Base-by-base conservation (phyloP, 2,888 invertebrate species). In the Panzeria rudis region DNA sequence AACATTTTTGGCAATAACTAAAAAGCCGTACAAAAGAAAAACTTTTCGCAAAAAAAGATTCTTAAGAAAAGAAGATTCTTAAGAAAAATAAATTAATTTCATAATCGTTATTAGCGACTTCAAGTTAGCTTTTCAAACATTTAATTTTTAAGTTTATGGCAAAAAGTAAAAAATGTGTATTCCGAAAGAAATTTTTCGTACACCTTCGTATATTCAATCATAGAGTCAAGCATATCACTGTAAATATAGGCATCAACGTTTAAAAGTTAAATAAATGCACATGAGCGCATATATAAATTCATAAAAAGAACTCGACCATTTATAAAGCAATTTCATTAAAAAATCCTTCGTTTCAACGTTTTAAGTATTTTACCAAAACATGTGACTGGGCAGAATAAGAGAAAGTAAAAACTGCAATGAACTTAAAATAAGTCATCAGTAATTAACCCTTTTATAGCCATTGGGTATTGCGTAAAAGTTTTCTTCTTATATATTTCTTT, bases 251-350 rank as follows among this genome's bases (percentile, higher is more conserved):
- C 25, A 72, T 47, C 47, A 73, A 62, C 41, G 17, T 69, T 75
- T 25, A 69, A 79, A 78, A 64, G 79, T 79, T 69, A 75, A 79
- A 66, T 71, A 76, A 80, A 71, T 80, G 69, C 64, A 76, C 61
- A 76, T 50, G 41, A 59, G 78, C 52, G 78, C 73, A 66, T 77
- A 64, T 73, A 81, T 78, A 78, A 82, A 78, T 59, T 64, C 78
- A 85, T 85, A 82, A 85, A 84, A 82, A 29, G 71, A 81, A 85
- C 78, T 78, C 62, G 64, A 78, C 78, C 73, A 75, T 81, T 82
- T 71, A 71, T 75, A 82, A 85, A 81, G 59, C 73, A 85, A 82
- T 85, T 82, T 75, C 71, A 64, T 68, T 61, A 47, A 77, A 75
- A 62, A 17, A 54, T 29, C 25, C 9, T 44, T 76, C 44, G 17